Percentiles rank a stretch among this genome's conserved stretches.
Evolutionary conservation across 1,140 invertebrate species (phyloP).

Genomic region (Leptinotarsa texana): DNA sequence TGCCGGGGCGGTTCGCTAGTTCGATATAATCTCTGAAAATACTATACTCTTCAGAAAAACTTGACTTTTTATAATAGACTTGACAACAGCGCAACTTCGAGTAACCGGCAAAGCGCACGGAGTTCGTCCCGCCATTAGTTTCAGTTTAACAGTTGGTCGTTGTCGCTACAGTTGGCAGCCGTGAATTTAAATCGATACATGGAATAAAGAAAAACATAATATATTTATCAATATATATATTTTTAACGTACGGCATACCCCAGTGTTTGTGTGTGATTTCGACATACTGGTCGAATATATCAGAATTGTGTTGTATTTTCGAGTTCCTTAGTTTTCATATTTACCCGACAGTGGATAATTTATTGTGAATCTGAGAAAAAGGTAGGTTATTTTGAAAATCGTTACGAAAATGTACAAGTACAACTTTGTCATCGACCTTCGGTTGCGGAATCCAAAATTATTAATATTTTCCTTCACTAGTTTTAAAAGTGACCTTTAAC

Average conservation of each 20-base stretch:
- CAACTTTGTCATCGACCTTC: background rate
- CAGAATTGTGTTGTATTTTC: background rate
- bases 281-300: background rate
- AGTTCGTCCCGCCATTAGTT: conserved; percentile 35
- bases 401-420: no score
- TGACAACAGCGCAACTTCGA: conserved; percentile 15
- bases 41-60: no score
- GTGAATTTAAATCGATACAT: conserved; percentile 26
- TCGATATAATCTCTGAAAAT: no score
- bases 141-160: conserved; percentile 23
- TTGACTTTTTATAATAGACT: background rate
- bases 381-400: conserved; percentile 7
- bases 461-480: background rate
- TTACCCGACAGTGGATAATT: conserved; percentile 5
- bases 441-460: background rate
- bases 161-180: conserved; percentile 14
- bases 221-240: background rate
- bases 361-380: background rate
- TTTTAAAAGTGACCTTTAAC: background rate
- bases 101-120: conserved; percentile 40
- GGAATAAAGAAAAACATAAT: conserved; percentile 13
- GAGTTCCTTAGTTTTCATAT: background rate
- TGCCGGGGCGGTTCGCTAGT: no score
- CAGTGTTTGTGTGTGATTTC: conserved; percentile 10
- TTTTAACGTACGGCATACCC: background rate